Evolutionary conservation across 2,888 invertebrate species (phyloP), one percentile per base, ranked within the genome.

Genomic region (Dilophus febrilis): DNA sequence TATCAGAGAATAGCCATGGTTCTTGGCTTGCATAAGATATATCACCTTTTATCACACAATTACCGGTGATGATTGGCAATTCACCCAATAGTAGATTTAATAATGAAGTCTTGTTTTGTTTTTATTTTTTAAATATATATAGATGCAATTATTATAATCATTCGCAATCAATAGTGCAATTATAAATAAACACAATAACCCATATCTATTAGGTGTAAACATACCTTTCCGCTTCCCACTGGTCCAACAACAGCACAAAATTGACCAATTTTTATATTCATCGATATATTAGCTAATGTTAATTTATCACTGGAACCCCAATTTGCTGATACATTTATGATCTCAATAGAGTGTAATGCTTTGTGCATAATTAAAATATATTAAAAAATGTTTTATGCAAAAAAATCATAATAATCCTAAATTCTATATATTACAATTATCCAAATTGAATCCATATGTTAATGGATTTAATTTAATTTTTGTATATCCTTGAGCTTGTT

Each of bases 181-280:
- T n/a, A n/a, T n/a, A n/a, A n/a, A n/a, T n/a, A n/a, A n/a, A n/a
- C n/a, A n/a, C n/a, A n/a, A n/a, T n/a, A n/a, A n/a, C n/a, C n/a
- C n/a, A n/a, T n/a, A n/a, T n/a, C n/a, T n/a, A n/a, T n/a, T n/a
- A n/a, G n/a, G 4, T 29, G 4, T 29, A n/a, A 29, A n/a, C 4
- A 7, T 51, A 56, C 56, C 61, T 68, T 87, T 52, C 87, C 87
- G 36, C 80, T 67, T 8, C 87, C 87, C 13, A 86, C 85, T 2
- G 83, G 73, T 30, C 86, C 86, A 42, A 87, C 75, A 28, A 87
- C 66, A n/a, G 78, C 81, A 45, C 77, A 71, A 3, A 83, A 64
- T 50, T 71, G 67, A 35, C 71, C 71, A 41, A 65, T 62, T 4
- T 66, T 63, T 2, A 75, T 58, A 2, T 56, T 57, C 4, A 75